These are phyloP conservation scores for Gallinago solitaria DNA, from an alignment of 2,797 vertebrate genomes.

Conservation along the genomic window DNA sequence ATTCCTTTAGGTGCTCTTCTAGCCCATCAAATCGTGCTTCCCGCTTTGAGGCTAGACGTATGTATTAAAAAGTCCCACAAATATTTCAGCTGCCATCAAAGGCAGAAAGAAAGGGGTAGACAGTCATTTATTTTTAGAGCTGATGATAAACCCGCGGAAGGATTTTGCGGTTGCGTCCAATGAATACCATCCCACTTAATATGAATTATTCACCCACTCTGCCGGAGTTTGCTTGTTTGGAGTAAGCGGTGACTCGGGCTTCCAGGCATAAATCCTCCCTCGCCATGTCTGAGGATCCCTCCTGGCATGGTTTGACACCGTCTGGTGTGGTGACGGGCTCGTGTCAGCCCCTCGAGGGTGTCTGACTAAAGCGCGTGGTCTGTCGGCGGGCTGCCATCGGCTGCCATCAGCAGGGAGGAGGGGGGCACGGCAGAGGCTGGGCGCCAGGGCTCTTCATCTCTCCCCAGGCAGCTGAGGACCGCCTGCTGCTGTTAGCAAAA, in stretches of 20 bases:
- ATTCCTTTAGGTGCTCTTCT: not conserved
- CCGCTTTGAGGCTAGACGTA: not conserved
- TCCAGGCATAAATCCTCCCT: not conserved
- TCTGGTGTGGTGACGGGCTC: not conserved
- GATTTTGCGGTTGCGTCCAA: not conserved
- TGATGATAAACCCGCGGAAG: not conserved
- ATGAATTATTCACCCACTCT: not conserved
- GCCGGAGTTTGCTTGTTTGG: not conserved
- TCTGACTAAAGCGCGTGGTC: not conserved
- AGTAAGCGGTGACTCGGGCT: not conserved
- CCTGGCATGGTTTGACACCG: not conserved
- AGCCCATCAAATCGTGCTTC: not conserved
- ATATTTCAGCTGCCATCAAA: conserved; percentile 1
- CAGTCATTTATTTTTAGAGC: not conserved
- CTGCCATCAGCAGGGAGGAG: rapidly evolving
- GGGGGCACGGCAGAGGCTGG: rapidly evolving
- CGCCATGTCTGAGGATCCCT: not conserved
- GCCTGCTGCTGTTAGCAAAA: not conserved
- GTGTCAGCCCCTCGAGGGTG: not conserved
- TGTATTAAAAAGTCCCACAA: not conserved
- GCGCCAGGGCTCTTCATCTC: not conserved
- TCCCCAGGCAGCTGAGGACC: not conserved
- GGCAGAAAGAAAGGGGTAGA: not conserved
- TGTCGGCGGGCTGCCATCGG: rapidly evolving
- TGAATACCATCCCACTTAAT: not conserved